phyloP scores from a whole-genome alignment of 1,140 invertebrate species.

The Grapholita molesta region DNA sequence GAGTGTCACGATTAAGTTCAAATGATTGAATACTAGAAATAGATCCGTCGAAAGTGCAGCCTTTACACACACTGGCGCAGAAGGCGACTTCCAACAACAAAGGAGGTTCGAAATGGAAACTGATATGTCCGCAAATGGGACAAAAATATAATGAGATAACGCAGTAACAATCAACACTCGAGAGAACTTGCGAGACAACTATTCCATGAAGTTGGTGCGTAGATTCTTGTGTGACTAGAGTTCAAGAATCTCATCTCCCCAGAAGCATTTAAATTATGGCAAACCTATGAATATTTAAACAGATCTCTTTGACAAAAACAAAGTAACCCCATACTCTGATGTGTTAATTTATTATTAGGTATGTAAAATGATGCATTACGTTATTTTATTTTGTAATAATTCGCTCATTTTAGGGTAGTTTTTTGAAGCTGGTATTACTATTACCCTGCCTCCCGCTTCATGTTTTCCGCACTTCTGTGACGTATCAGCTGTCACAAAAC shows the following conservation, averaged over 20 bases:
- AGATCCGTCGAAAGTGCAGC: conserved; percentile 57
- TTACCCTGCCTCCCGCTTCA: conserved; percentile 27
- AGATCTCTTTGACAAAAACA: neutral
- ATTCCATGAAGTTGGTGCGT: conserved; percentile 46
- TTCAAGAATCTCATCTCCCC: conserved; percentile 19
- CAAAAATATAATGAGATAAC: conserved; percentile 28
- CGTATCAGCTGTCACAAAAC: conserved; percentile 35
- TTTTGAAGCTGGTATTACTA: conserved; percentile 35
- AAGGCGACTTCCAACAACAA: conserved; percentile 68
- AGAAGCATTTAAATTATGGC: neutral
- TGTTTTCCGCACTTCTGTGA: conserved; percentile 23
- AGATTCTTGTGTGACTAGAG: conserved; percentile 29
- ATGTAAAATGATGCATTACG: neutral
- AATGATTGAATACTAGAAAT: conserved; percentile 4
- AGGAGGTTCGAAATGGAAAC: conserved; percentile 32
- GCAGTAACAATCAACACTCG: conserved; percentile 42
- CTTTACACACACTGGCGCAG: conserved; percentile 77
- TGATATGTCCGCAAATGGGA: conserved; percentile 52
- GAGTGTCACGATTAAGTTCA: conserved; percentile 3
- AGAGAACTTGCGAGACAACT: conserved; percentile 31
- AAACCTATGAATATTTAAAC: neutral
- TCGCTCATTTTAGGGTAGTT: conserved; percentile 1
- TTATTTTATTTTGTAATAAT: neutral
- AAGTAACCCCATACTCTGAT: no score
- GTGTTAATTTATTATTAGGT: neutral